Percentiles rank a stretch among this genome's conserved stretches.
phyloP scores from a whole-genome alignment of 2,113 vertebrate genomes.

The Leptobrachium ailaonicum region DNA sequence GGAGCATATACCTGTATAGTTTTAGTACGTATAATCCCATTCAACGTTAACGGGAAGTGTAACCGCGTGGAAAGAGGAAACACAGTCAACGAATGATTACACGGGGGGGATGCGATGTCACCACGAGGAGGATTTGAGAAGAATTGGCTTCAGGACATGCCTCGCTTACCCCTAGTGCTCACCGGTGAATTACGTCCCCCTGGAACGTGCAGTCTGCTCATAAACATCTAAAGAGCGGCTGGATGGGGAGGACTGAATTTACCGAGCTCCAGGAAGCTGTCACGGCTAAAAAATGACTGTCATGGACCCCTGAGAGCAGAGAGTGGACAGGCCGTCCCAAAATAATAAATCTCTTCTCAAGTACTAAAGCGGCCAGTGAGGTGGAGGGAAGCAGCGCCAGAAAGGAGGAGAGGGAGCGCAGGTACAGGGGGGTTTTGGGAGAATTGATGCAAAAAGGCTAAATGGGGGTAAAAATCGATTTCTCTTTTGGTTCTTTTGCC shows the following conservation, averaged over 20 bases:
- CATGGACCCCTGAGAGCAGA: conserved; percentile 32
- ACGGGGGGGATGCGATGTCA: neutral
- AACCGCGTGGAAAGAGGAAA: too few relatives aligned
- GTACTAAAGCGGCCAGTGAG: neutral
- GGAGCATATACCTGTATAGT: too few relatives aligned
- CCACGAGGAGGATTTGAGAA: neutral
- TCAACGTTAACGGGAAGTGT: too few relatives aligned
- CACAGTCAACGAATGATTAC: too few relatives aligned
- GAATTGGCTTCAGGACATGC: neutral
- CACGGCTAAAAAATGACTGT: conserved; percentile 33
- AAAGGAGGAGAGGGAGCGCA: neutral
- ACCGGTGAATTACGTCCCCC: neutral
- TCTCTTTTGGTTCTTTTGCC: too few relatives aligned
- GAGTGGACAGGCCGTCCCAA: conserved; percentile 5
- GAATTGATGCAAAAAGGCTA: too few relatives aligned
- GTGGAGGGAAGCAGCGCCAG: neutral
- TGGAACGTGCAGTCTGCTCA: neutral
- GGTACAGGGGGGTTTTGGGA: neutral
- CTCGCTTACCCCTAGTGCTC: neutral
- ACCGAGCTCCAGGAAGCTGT: conserved; percentile 4
- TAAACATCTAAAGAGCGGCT: neutral
- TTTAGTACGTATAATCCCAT: too few relatives aligned
- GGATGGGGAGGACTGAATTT: conserved; percentile 14
- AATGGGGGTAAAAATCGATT: too few relatives aligned
- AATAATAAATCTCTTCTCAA: conserved; percentile 38